Evolutionary conservation across 2,113 vertebrate species (phyloP).

Genomic region (Callocephalon fimbriatum): DNA sequence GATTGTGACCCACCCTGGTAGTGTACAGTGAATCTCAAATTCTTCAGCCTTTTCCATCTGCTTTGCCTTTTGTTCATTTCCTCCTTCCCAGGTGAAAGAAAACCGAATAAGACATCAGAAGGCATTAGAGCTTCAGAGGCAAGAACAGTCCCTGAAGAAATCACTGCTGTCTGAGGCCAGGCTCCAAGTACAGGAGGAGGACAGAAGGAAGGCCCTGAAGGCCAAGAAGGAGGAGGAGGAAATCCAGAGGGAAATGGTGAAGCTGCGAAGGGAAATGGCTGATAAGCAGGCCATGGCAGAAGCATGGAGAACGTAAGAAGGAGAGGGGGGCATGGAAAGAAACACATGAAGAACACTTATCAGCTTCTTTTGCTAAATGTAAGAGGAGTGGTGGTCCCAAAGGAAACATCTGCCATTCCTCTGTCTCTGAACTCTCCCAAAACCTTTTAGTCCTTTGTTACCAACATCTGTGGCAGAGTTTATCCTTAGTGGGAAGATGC

Average conservation of each 20-base stretch:
- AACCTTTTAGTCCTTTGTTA: background rate
- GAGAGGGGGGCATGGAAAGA: background rate
- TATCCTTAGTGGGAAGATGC: background rate
- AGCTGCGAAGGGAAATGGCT: conserved; percentile 85
- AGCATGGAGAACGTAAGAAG: conserved; percentile 79
- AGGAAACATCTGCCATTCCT: background rate
- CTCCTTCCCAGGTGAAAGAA: conserved; percentile 84
- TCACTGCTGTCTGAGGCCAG: conserved; percentile 77
- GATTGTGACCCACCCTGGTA: background rate
- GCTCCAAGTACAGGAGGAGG: conserved; percentile 76
- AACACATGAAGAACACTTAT: background rate
- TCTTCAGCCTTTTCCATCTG: background rate
- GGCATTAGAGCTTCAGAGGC: conserved; percentile 75
- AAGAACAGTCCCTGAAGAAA: conserved; percentile 75
- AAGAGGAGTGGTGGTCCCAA: background rate
- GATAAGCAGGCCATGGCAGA: conserved; percentile 79
- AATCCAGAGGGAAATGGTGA: conserved; percentile 88
- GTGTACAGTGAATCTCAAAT: background rate
- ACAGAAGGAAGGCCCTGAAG: conserved; percentile 78
- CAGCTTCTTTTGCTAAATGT: background rate
- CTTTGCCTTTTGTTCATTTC: background rate
- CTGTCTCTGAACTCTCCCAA: background rate
- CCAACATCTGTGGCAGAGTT: background rate
- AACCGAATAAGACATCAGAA: conserved; percentile 82
- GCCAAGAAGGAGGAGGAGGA: conserved; percentile 82